phyloP scores from a whole-genome alignment of 30 jellyfish, hydroid and myxozoan species.

The Turritopsis rubra region DNA sequence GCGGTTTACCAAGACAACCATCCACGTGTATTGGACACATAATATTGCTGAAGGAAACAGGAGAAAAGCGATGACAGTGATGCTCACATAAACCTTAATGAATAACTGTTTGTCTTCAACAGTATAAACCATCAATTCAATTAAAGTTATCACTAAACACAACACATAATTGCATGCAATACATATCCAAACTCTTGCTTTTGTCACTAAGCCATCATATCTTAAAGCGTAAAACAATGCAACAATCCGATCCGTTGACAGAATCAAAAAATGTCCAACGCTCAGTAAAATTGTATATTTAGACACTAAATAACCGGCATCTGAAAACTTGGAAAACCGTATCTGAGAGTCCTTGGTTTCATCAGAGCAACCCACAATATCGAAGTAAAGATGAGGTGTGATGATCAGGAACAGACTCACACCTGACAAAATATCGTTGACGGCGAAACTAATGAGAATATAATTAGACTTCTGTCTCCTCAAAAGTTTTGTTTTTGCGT shows the following conservation, averaged over 20 bases:
- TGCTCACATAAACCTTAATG: not conserved
- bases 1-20: not conserved
- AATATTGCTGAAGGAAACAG: not conserved
- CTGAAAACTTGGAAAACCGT: not conserved
- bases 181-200: not conserved
- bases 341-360: not conserved
- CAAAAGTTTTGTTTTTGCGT: not conserved
- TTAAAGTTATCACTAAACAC: not conserved
- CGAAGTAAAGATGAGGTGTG: not conserved
- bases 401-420: not conserved
- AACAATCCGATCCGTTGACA: constrained; percentile 4
- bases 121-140: not conserved
- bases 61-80: not conserved
- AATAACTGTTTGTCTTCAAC: not conserved
- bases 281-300: not conserved
- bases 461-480: not conserved
- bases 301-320: not conserved
- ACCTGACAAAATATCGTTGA: not conserved
- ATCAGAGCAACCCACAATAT: not conserved
- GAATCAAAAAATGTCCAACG: constrained; percentile 15
- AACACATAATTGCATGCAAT: not conserved
- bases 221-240: not conserved
- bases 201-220: not conserved
- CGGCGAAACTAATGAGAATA: not conserved
- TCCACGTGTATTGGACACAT: not conserved